Evolutionary conservation across 2,888 invertebrate genomes (phyloP), one percentile per base, ranked within the genome.

Genomic region (Tetramorium bicarinatum): DNA sequence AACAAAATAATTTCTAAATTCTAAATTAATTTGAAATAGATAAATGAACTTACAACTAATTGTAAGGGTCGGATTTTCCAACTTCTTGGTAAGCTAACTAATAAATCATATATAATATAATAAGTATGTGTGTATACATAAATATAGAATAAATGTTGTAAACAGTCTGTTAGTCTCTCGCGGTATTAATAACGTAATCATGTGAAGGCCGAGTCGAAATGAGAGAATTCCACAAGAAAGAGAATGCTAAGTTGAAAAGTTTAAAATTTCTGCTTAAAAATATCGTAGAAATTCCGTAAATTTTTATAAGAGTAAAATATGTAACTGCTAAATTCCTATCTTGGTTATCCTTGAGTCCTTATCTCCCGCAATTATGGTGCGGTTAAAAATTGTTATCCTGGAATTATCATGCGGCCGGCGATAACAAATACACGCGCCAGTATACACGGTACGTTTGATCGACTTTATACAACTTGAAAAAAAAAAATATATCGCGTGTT

Each of bases 271-370:
- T 3, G 7, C 2, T 13, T 25, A 6, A 9, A 67, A 49, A 38
- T 61, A 18, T 47, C 15, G 11, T 6, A 13, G 21, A 64, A 64
- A 11, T 76, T 76, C 21, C 38, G 18, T 29, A n/a, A 67, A 67
- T 67, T 77, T 29, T 41, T 25, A 77, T 66, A 77, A 77, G 3
- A 41, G 4, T 41, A 4, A 67, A 18, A 21, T 61, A 62, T 34
- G 6, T 47, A 29, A 71, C 29, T 7, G 15, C 1, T 56, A 29
- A 54, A n/a, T 25, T 61, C 29, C 29, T 34, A 4, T 34, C 4
- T 34, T 34, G 29, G 4, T 4, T 34, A 34, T 76, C 56, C 79
- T 79, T 72, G 72, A 72, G 41, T 56, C 29, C 71, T 71, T 79
- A 79, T 79, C 44, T 54, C 2, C 44, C 47, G 11, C 15, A 44